Percentiles rank a stretch among this genome's conserved stretches.
phyloP scores from a whole-genome alignment of 2,113 vertebrate genomes.

The Chloebia gouldiae region DNA sequence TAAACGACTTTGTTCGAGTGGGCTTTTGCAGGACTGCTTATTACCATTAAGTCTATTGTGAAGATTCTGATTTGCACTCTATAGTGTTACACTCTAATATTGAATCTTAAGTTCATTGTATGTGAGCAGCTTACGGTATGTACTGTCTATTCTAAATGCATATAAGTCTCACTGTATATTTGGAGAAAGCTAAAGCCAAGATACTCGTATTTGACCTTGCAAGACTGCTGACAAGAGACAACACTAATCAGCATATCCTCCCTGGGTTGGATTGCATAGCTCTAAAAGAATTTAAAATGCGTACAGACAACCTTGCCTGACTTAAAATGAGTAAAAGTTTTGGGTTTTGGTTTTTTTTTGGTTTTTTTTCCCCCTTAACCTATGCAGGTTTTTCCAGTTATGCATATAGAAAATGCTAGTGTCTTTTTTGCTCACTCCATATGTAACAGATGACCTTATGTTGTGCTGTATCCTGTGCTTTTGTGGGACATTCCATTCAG shows the following conservation, averaged over 20 bases:
- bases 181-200: slow-evolving; percentile 79
- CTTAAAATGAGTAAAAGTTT: slow-evolving; percentile 69
- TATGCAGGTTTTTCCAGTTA: slow-evolving; percentile 87
- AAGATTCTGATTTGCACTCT: slow-evolving; percentile 98
- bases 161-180: slow-evolving; percentile 91
- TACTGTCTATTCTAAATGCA: slow-evolving; percentile 89
- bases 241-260: slow-evolving; percentile 91
- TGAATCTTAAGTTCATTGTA: slow-evolving; percentile 88
- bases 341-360: background rate
- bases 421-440: slow-evolving; percentile 86
- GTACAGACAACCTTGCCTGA: slow-evolving; percentile 81
- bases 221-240: slow-evolving; percentile 84
- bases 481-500: slow-evolving; percentile 90
- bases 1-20: slow-evolving; percentile 72
- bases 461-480: slow-evolving; percentile 91
- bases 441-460: slow-evolving; percentile 83
- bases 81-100: slow-evolving; percentile 91
- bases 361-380: slow-evolving; percentile 73
- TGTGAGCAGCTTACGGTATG: slow-evolving; percentile 89
- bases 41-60: slow-evolving; percentile 89
- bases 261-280: slow-evolving; percentile 84
- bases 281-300: slow-evolving; percentile 82
- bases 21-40: slow-evolving; percentile 76
- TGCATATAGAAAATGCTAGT: slow-evolving; percentile 83
- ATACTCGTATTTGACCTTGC: slow-evolving; percentile 83